A percentile compares a stretch with the other conserved stretches of the same genome.
Evolutionary conservation across 2,797 vertebrate genomes (phyloP).

Genomic region (Arctocebus calabarensis): DNA sequence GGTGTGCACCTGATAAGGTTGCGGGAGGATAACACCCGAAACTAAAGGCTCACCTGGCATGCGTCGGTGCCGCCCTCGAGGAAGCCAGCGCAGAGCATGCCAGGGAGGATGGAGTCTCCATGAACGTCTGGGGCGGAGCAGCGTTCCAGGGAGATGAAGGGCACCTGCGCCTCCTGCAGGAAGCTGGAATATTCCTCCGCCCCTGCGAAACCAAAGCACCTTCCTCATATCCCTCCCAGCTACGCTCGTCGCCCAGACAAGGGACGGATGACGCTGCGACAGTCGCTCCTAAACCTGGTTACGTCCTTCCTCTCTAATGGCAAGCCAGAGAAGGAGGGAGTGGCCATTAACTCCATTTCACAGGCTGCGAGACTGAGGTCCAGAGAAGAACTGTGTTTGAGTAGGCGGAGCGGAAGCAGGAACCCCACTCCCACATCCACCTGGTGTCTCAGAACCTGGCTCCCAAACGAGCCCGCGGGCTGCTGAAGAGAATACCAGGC

Average conservation of each 20-base stretch:
- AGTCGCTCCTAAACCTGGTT: background rate
- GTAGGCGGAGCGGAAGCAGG: background rate
- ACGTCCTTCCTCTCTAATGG: background rate
- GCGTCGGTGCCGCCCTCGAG: slow-evolving; percentile 85
- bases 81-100: slow-evolving; percentile 86
- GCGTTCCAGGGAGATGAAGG: slow-evolving; percentile 73
- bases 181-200: slow-evolving; percentile 79
- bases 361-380: background rate
- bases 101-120: slow-evolving; percentile 66
- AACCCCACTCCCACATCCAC: background rate
- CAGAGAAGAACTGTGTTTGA: background rate
- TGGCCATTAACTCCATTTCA: background rate
- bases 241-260: accelerated
- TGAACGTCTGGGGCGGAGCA: slow-evolving; percentile 77
- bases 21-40: background rate
- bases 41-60: slow-evolving; percentile 83
- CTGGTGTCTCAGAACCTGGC: background rate
- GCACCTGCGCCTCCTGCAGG: slow-evolving; percentile 85
- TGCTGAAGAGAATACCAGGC: background rate
- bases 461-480: background rate
- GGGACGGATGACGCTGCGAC: too few relatives aligned
- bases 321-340: background rate
- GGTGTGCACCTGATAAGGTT: too few relatives aligned
- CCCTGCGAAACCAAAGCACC: slow-evolving; percentile 60
- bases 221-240: background rate